Evolutionary conservation across 2,888 invertebrate genomes (phyloP).

Genomic region (Aleiodes alternator): DNA sequence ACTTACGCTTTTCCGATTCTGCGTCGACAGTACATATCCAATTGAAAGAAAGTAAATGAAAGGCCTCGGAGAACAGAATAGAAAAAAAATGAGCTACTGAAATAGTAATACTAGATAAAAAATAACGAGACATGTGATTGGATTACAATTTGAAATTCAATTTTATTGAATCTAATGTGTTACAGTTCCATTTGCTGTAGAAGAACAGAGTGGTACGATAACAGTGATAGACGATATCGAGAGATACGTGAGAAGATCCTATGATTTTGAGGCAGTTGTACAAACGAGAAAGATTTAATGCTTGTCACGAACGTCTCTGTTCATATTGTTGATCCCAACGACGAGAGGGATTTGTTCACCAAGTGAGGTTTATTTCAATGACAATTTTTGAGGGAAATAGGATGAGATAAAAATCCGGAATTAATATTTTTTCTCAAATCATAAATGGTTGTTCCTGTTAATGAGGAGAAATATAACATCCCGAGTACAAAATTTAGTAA

Average conservation of each 20-base stretch:
- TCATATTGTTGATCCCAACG: constrained; percentile 87
- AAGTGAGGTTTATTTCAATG: constrained; percentile 76
- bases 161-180: constrained; percentile 54
- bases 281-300: constrained; percentile 80
- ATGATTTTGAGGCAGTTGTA: constrained; percentile 91
- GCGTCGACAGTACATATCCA: too few species aligned
- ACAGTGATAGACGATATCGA: constrained; percentile 87
- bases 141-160: constrained; percentile 23
- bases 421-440: too few species aligned
- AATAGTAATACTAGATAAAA: not conserved
- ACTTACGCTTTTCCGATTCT: too few species aligned
- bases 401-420: not conserved
- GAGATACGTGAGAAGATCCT: constrained; percentile 82
- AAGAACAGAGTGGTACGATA: constrained; percentile 91
- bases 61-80: too few species aligned
- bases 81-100: not conserved
- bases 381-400: not conserved
- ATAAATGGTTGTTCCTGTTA: too few species aligned
- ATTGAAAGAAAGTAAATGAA: too few species aligned
- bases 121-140: not conserved
- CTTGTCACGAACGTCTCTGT: constrained; percentile 90
- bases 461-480: too few species aligned
- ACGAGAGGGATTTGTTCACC: constrained; percentile 82
- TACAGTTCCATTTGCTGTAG: constrained; percentile 93
- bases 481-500: too few species aligned